These are phyloP conservation scores for Popillia japonica DNA, from an alignment of 1,140 invertebrate genomes.

Conservation along the genomic window DNA sequence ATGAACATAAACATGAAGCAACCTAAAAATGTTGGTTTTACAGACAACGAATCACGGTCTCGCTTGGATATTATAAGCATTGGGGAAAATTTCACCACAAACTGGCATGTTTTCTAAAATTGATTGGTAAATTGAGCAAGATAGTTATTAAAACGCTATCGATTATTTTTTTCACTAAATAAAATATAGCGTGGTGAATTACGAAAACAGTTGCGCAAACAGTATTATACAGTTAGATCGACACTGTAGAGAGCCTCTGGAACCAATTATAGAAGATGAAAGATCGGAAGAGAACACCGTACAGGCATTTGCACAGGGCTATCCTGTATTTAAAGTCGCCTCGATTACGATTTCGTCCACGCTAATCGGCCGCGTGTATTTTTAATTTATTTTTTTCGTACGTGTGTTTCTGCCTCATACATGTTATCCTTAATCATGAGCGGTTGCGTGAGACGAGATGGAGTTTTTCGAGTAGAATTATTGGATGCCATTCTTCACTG, in stretches of 20 bases:
- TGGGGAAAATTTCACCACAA: neutral
- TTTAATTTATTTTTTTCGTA: slow-evolving; percentile 15
- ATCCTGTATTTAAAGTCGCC: slow-evolving; percentile 7
- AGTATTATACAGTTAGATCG: slow-evolving; percentile 18
- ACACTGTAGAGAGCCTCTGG: slow-evolving; percentile 21
- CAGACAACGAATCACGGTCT: neutral
- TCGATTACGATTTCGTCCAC: neutral
- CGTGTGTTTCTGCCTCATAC: neutral
- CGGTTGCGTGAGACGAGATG: neutral
- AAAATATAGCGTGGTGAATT: neutral
- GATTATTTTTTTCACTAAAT: neutral
- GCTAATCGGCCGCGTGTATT: slow-evolving; percentile 3
- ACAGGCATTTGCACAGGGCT: neutral
- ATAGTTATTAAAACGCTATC: neutral
- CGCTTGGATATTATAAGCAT: neutral
- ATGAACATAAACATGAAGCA: too few species aligned
- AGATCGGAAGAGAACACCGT: neutral
- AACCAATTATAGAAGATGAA: slow-evolving; percentile 31
- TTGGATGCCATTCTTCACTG: too few species aligned
- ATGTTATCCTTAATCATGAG: neutral
- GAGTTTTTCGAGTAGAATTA: neutral
- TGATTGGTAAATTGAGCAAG: neutral
- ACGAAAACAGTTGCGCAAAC: slow-evolving; percentile 12
- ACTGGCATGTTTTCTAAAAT: neutral
- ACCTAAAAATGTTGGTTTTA: too few species aligned